Conservation (phyloP, 2,797 vertebrate genomes). For the Tympanoctomys barrerae region DNA sequence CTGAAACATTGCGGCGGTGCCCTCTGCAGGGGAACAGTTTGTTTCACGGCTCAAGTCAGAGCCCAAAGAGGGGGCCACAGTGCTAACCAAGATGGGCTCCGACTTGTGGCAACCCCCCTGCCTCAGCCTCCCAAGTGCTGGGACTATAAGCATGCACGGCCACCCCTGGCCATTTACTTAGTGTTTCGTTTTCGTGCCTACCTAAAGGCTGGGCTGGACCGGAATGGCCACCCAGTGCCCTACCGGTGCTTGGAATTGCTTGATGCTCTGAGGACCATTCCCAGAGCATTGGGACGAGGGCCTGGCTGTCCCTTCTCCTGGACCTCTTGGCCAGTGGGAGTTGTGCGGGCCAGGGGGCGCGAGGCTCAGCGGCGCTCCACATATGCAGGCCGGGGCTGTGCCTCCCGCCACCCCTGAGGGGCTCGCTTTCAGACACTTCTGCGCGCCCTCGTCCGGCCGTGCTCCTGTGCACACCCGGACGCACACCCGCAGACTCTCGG, state of each 20-base stretch:
- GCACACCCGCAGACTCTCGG: not conserved
- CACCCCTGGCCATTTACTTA: not conserved
- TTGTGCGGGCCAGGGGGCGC: not conserved
- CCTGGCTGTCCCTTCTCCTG: not conserved
- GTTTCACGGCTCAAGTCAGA: rapidly evolving
- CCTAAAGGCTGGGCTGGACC: not conserved
- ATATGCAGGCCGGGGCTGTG: rapidly evolving
- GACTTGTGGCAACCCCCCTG: not conserved
- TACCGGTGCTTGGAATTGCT: not conserved
- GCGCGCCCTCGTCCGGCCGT: not conserved
- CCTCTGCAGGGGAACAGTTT: not conserved
- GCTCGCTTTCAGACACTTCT: not conserved
- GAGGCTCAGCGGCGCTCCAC: not conserved
- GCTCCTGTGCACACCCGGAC: too few species aligned
- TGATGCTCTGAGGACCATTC: not conserved
- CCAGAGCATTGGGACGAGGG: not conserved
- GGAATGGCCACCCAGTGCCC: not conserved
- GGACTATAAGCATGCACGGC: not conserved
- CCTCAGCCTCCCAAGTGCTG: not conserved
- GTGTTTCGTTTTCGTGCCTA: not conserved
- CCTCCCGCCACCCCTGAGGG: too few species aligned
- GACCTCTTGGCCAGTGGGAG: not conserved
- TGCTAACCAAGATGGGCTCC: not conserved
- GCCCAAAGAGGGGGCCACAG: not conserved
- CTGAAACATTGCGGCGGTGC: not conserved